These are phyloP conservation scores for Xanthostigma xanthostigma DNA, from an alignment of 2,888 invertebrate genomes.

Conservation along the genomic window DNA sequence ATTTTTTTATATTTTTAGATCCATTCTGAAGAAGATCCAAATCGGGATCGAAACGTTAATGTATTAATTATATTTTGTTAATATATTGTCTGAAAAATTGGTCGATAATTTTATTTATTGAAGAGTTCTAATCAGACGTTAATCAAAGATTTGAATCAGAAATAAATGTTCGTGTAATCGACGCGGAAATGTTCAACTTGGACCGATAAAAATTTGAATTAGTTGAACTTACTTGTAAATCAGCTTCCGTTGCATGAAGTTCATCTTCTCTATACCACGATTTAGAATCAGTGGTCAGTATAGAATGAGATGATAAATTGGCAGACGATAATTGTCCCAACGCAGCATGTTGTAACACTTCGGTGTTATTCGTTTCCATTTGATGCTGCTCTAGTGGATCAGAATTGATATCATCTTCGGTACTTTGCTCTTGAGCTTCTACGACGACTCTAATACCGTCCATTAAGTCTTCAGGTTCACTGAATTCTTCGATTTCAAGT, in stretches of 20 bases:
- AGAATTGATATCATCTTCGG: constrained; percentile 19
- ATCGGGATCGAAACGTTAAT: too few relatives aligned
- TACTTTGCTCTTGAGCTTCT: constrained; percentile 30
- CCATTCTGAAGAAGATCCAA: too few relatives aligned
- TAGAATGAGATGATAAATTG: neutral
- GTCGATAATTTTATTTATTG: too few relatives aligned
- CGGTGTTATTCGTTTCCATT: too few relatives aligned
- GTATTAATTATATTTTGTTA: too few relatives aligned
- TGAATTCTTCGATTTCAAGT: constrained; percentile 59
- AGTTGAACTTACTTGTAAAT: constrained; percentile 28
- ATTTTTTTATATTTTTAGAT: too few relatives aligned
- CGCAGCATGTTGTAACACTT: too few relatives aligned
- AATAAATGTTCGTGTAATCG: neutral
- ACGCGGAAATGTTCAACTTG: neutral
- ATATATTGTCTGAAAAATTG: too few relatives aligned
- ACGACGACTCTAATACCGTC: constrained; percentile 70
- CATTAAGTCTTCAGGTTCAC: constrained; percentile 75
- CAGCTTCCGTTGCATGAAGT: constrained; percentile 29
- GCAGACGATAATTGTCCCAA: neutral
- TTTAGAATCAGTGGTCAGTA: constrained; percentile 1
- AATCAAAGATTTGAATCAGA: too few relatives aligned
- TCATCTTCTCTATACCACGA: constrained; percentile 29
- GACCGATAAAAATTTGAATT: constrained; percentile 17
- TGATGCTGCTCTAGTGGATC: too few relatives aligned
- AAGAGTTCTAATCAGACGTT: too few relatives aligned